Conservation (phyloP, 2,797 vertebrate genomes). For the Argentina silus region DNA sequence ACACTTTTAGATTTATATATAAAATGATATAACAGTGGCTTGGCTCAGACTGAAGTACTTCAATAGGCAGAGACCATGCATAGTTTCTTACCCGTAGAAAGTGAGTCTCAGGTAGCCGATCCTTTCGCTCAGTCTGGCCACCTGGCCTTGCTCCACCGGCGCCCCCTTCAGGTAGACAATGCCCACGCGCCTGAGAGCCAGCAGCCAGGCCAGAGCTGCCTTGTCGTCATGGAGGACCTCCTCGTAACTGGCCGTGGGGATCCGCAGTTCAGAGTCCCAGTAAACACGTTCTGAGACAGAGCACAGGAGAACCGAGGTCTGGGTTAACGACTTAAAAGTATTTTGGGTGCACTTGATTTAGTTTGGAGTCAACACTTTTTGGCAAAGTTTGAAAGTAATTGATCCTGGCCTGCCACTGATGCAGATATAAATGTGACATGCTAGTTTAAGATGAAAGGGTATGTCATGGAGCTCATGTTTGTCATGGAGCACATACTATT, state of each 20-base stretch:
- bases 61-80: constrained; percentile 6
- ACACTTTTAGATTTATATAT: constrained; percentile 31
- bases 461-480: no score
- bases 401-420: no score
- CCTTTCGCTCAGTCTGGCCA: constrained; percentile 85
- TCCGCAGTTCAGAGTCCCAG: constrained; percentile 85
- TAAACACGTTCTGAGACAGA: constrained; percentile 79
- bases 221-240: constrained; percentile 83
- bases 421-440: no score
- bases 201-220: constrained; percentile 86
- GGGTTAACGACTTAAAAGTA: no score
- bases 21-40: constrained; percentile 44
- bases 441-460: no score
- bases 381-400: no score
- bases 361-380: no score
- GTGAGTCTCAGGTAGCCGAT: constrained; percentile 92
- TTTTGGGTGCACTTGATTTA: no score
- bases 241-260: constrained; percentile 85
- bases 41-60: constrained; percentile 29
- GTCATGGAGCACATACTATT: no score
- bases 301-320: background rate
- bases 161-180: constrained; percentile 89
- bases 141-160: constrained; percentile 79
- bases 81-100: constrained; percentile 87
- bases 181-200: constrained; percentile 83